Base-by-base conservation (phyloP, 1,140 invertebrate species). In the Tetramorium simillimum region DNA sequence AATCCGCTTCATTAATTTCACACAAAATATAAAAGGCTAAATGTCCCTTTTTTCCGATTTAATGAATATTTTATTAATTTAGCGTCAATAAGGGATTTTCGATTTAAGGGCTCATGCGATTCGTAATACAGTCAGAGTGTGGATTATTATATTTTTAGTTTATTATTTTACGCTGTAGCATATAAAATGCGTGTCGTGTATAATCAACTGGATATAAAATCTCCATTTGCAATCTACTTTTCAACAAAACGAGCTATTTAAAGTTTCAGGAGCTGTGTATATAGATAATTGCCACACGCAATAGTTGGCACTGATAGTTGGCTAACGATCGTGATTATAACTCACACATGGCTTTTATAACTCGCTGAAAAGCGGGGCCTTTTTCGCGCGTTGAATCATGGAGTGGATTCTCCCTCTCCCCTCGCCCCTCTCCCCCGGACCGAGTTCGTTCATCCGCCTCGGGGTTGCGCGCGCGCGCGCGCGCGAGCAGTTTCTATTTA, bases 401-500 rank as follows among this genome's bases (percentile, higher is more conserved):
- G 33, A 49, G 65, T 28, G 60, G 60, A 37, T 9, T 37, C 37
- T 28, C 5, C 16, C 51, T 28, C 5, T 9, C 51, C 12, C 12
- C 14, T n/a, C n/a, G n/a, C n/a, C 5, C 16, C 51, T 28, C 5
- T 9, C 51, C 12, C 12, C 14, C 33, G 28, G 28, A 16, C 6
- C 24, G 0, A 16, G 1, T 14, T 51, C 33, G 77, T 5, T 21
- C 37, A 18, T 49, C 24, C 37, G 62, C 77, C 77, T 16, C 77
- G 12, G 49, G 77, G 16, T 53, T 53, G 14, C 51, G 51, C 51
- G 51, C 51, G n/a, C 53, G 12, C n/a, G 14, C 51, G 51, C 51
- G 51, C 51, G n/a, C 53, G 12, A n/a, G 53, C 80, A 49, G 69
- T 60, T 62, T 73, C 80, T 84, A 84, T 84, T 84, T 73, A 84